Conservation (phyloP, 2,113 vertebrate species). For the Geothlypis trichas region DNA sequence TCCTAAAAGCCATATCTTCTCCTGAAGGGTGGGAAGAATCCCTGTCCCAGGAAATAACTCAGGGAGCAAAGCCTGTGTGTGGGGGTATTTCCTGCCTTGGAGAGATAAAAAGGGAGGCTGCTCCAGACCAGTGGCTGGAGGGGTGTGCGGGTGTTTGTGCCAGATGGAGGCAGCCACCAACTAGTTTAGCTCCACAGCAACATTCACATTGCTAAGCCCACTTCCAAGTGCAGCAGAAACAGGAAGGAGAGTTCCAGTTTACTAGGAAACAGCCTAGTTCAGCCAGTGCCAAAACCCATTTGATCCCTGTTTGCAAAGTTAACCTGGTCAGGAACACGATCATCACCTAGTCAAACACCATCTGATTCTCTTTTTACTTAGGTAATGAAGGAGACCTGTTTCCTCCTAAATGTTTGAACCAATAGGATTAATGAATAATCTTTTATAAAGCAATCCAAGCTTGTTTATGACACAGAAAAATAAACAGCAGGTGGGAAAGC, state of each 20-base stretch:
- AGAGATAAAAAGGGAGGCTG: background rate
- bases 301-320: background rate
- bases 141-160: background rate
- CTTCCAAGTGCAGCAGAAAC: background rate
- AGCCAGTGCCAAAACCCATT: background rate
- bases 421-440: background rate
- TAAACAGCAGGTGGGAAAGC: background rate
- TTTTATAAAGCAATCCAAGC: background rate
- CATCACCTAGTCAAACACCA: background rate
- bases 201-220: background rate
- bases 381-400: background rate
- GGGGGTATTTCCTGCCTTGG: background rate
- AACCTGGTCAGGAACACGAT: background rate
- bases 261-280: background rate
- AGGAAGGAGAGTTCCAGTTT: background rate
- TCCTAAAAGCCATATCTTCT: background rate
- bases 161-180: background rate
- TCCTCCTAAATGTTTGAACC: background rate
- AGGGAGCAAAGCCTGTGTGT: accelerated
- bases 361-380: background rate
- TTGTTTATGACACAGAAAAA: background rate
- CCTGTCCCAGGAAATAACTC: background rate
- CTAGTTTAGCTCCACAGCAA: background rate
- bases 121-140: background rate
- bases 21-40: background rate